Conservation (phyloP, 30 jellyfish, hydroid and myxozoan genomes). For the Hydractinia echinata region DNA sequence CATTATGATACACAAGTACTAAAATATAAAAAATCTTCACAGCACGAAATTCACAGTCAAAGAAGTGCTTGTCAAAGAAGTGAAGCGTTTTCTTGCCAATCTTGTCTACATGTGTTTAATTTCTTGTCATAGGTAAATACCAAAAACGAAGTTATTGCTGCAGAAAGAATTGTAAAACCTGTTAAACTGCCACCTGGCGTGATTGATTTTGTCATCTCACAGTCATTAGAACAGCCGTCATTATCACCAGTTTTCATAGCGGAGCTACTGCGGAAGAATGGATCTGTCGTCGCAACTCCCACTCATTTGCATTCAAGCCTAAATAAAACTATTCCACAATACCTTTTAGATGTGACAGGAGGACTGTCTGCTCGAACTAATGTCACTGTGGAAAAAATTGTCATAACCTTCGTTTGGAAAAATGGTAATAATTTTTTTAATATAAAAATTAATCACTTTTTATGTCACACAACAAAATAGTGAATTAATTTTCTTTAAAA, state of each 20-base stretch:
- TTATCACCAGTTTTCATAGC: conserved; percentile 18
- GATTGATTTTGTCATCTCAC: conserved; percentile 30
- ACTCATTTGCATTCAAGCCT: conserved; percentile 28
- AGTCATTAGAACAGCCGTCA: conserved; percentile 21
- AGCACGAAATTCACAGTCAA: too few relatives aligned
- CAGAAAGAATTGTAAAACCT: background rate
- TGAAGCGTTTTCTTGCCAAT: too few relatives aligned
- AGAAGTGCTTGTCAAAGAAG: too few relatives aligned
- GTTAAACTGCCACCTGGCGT: conserved; percentile 28
- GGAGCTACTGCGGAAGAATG: conserved; percentile 11
- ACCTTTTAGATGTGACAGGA: background rate
- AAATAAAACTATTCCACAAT: background rate
- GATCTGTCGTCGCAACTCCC: background rate
- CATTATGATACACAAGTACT: too few relatives aligned
- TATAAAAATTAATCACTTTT: too few relatives aligned
- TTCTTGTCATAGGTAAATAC: too few relatives aligned
- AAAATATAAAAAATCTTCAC: too few relatives aligned
- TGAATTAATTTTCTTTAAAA: background rate
- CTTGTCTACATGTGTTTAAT: too few relatives aligned
- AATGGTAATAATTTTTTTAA: conserved; percentile 38
- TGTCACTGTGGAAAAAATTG: background rate
- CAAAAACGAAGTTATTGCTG: background rate
- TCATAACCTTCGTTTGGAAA: conserved; percentile 63
- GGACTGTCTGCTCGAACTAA: conserved; percentile 15
- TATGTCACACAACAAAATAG: too few relatives aligned